Base-by-base conservation (phyloP, 92 coral and sea anemone genomes). In the Meandrina meandrites region DNA sequence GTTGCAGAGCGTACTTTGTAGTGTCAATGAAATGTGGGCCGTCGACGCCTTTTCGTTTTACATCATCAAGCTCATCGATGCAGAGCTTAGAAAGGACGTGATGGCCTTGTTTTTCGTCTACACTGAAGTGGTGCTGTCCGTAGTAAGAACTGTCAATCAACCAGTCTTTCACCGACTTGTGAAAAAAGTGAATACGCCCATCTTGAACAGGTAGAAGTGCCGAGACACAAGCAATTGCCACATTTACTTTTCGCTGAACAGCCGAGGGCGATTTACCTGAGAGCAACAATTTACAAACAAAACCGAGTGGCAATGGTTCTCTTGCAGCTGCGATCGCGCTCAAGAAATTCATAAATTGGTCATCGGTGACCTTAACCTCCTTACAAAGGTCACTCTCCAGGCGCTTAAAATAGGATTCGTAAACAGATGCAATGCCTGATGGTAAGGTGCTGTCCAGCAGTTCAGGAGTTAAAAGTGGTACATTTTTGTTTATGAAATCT, bases 101-200 rank as follows among this genome's bases (percentile, higher is more conserved):
- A 45, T 90, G 88, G 36, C 93, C 90, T 50, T 87, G 21, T 28
- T 42, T 69, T 68, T 66, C 88, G 28, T 76, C 73, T 19, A 86
- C 88, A 15, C 78, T 50, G 45, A 62, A 86, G 56, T 51, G 18
- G 57, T 88, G 94, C n/a, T 35, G 73, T 3, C 48, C 77, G 35
- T 75, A 82, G 79, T 24, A 1, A 45, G 68, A 56, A 35, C 0
- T 42, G 3, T 58, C 48, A 8, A 57, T 78, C 30, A 91, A 86
- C 94, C 92, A 91, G 35, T 91, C 94, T 3, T 73, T 88, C 45
- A 92, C 60, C 9, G 94, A 92, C 79, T 92, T 92, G 60, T 92
- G 94, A 79, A 89, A 92, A 71, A 86, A 81, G 54, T 83, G 85
- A 42, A 92, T 73, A 15, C 79, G 24, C 74, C 76, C 94, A 21